Base-by-base conservation (phyloP, 1,140 invertebrate genomes). In the Tribolium madens region DNA sequence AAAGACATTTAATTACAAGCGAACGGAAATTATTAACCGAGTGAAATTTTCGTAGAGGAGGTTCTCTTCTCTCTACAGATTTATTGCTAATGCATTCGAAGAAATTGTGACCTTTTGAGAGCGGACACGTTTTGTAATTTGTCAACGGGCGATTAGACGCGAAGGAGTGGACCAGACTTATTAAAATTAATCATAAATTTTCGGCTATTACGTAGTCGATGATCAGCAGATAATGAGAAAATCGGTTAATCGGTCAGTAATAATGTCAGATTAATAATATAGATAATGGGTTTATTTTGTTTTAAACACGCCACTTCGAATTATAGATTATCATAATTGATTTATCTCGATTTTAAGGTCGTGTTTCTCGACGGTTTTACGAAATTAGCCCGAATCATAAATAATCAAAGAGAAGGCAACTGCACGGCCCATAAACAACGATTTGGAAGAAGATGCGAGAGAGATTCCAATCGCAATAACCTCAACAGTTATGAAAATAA, bases 21-120 rank as follows among this genome's bases (percentile, higher is more conserved):
- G 57, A 21, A 21, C 57, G 57, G 57, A 64, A 64, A 64, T 64
- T 64, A 64, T 64, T 64, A 64, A 64, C 21, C 26, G 57, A 64
- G 57, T 64, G 57, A 64, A 64, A 64, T 64, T 64, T 33, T 31
- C 18, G 57, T 33, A 42, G 36, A 42, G 36, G 57, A 64, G 21
- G 9, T 64, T 13, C 18, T 33, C 10, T 10, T 17, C 21, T 14
- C 17, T 17, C 21, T 14, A 1, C n/a, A 13, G 14, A 64, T 64
- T 64, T 64, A 64, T 64, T 64, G 26, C 26, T 15, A 57, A 50
- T 50, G 48, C 17, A 57, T 17, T 57, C 15, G 7, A 7, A 21
- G 53, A 60, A 21, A 26, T n/a, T 15, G 5, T 64, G 12, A 64
- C 57, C 57, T 64, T 64, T 64, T 1, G 21, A 26, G 2, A 26